Evolutionary conservation across 2,113 vertebrate species (phyloP).

Genomic region (Callipepla californica): DNA sequence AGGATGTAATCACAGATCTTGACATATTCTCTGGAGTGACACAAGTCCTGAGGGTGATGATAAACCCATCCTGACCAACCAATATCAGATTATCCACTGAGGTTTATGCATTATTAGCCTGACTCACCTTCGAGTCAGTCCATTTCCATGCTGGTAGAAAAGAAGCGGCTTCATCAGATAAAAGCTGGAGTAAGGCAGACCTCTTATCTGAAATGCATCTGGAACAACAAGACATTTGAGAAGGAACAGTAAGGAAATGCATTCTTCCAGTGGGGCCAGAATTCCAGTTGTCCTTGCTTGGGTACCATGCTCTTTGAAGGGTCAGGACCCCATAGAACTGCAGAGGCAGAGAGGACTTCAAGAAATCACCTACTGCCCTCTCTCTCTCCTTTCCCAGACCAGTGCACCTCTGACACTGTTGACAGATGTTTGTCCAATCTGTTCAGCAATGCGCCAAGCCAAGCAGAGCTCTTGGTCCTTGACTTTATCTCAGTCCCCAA

Average conservation of each 20-base stretch:
- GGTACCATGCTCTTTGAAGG: neutral
- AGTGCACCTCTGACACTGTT: neutral
- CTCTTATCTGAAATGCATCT: neutral
- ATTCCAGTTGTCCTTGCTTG: neutral
- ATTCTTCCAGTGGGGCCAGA: neutral
- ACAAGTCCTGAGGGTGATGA: neutral
- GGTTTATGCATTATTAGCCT: slow-evolving; percentile 5
- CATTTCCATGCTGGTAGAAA: neutral
- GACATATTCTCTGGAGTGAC: neutral
- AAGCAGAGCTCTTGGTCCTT: slow-evolving; percentile 10
- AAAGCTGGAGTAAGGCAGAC: neutral
- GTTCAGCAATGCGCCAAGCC: neutral
- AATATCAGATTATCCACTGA: neutral
- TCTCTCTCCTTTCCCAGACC: fast-evolving
- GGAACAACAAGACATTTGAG: neutral
- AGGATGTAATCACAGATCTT: neutral
- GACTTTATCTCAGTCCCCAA: slow-evolving; percentile 55
- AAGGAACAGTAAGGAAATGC: neutral
- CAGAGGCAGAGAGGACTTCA: neutral
- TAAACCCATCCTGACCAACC: neutral
- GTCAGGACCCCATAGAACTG: neutral
- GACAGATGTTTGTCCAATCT: neutral
- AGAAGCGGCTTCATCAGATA: neutral
- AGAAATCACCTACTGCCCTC: neutral
- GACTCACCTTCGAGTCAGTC: neutral